Conservation (phyloP, 2,888 invertebrate genomes). For the Phengaris alcon region DNA sequence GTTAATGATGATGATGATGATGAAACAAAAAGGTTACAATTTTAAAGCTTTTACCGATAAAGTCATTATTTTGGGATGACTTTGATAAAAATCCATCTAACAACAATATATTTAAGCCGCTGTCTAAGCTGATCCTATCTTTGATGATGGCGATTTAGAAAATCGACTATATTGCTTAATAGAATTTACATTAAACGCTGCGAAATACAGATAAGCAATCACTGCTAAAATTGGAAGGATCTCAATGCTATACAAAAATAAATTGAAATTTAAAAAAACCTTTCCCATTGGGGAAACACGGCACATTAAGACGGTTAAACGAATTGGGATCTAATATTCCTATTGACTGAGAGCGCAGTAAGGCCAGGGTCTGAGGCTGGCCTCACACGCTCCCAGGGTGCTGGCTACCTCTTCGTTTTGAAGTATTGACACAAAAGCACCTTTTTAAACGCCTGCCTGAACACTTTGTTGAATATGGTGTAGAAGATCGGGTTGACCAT, state of each 20-base stretch:
- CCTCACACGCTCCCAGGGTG: slow-evolving; percentile 75
- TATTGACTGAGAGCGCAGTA: slow-evolving; percentile 72
- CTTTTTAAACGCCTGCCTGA: slow-evolving; percentile 93
- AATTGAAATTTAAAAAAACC: slow-evolving; percentile 14
- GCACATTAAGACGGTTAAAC: slow-evolving; percentile 57
- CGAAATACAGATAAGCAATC: slow-evolving; percentile 12
- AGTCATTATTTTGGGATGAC: not conserved
- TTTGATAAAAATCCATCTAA: not conserved
- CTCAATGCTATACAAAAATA: not conserved
- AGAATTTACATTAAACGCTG: not conserved
- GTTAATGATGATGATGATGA: too few relatives aligned
- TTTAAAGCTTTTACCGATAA: not conserved
- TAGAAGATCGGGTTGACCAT: slow-evolving; percentile 98
- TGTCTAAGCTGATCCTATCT: slow-evolving; percentile 12
- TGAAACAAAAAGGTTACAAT: not conserved
- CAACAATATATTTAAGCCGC: not conserved
- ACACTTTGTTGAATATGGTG: slow-evolving; percentile 96
- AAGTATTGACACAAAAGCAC: slow-evolving; percentile 88
- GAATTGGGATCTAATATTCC: slow-evolving; percentile 69
- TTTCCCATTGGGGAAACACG: slow-evolving; percentile 32
- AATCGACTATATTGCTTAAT: not conserved
- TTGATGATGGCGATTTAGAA: slow-evolving; percentile 4
- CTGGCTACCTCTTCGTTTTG: slow-evolving; percentile 71
- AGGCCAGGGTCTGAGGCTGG: slow-evolving; percentile 70
- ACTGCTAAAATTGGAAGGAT: slow-evolving; percentile 3